Percentiles rank a stretch among this genome's conserved stretches.
Conservation (phyloP, 1,140 invertebrate species). For the Harpegnathos saltator region DNA sequence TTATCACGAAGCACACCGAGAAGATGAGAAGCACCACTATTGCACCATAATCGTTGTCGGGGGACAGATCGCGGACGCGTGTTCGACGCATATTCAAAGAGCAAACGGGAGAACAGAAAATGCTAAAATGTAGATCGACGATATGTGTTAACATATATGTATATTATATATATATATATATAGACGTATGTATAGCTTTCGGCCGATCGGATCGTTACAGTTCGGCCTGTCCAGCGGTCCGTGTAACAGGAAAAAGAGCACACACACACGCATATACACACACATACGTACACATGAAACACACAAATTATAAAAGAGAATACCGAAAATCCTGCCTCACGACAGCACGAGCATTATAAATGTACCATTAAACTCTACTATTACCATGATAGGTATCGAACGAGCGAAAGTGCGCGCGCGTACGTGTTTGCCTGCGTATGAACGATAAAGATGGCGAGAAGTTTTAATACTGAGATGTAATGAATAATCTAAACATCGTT, state of each 20-base stretch:
- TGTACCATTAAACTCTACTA: constrained; percentile 43
- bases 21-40: constrained; percentile 8
- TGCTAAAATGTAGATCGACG: constrained; percentile 25
- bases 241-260: constrained; percentile 5
- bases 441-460: constrained; percentile 38
- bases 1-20: constrained; percentile 2
- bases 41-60: constrained; percentile 16
- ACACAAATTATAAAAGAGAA: neutral
- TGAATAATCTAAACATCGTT: constrained; percentile 80
- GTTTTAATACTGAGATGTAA: constrained; percentile 80
- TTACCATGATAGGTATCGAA: constrained; percentile 16
- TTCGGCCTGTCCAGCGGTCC: constrained; percentile 18
- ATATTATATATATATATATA: constrained; percentile 22
- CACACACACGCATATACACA: too few relatives aligned
- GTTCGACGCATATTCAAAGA: constrained; percentile 34
- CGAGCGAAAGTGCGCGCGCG: constrained; percentile 15
- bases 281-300: neutral
- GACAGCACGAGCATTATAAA: constrained; percentile 62
- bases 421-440: constrained; percentile 33
- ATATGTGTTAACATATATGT: constrained; percentile 23
- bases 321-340: constrained; percentile 66
- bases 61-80: neutral
- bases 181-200: constrained; percentile 25
- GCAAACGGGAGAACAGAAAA: constrained; percentile 19
- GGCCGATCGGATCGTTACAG: constrained; percentile 22